These are phyloP conservation scores for Ricordea florida DNA, from an alignment of 92 coral and sea anemone genomes.

Conservation along the genomic window DNA sequence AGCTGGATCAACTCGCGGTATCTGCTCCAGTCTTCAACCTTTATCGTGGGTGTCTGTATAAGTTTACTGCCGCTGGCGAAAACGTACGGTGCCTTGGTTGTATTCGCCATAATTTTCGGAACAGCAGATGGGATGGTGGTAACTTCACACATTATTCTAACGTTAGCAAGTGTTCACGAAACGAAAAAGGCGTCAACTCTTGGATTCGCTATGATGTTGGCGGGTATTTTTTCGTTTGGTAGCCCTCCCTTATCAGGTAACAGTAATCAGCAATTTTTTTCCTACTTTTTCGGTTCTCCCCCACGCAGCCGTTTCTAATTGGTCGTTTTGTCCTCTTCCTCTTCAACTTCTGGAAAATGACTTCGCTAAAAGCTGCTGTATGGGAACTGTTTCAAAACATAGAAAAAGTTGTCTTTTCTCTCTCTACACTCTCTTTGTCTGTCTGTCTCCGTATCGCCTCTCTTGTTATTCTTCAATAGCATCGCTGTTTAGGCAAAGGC, in stretches of 20 bases:
- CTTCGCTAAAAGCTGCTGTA: no score
- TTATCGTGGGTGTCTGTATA: background rate
- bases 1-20: constrained; percentile 28
- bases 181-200: constrained; percentile 1
- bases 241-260: constrained; percentile 25
- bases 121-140: constrained; percentile 16
- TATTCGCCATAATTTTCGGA: background rate
- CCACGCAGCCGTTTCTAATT: no score
- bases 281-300: background rate
- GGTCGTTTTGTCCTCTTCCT: no score
- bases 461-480: no score
- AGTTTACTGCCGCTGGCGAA: background rate
- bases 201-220: constrained; percentile 9
- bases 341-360: no score
- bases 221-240: background rate
- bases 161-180: constrained; percentile 5
- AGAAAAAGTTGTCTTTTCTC: no score
- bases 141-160: background rate
- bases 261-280: background rate
- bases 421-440: no score
- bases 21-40: constrained; percentile 42
- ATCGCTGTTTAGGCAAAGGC: no score
- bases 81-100: background rate
- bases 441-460: no score
- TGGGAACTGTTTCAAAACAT: no score